A percentile compares a stretch with the other conserved stretches of the same genome.
These are phyloP conservation scores for Calephelis nemesis DNA, from an alignment of 1,140 invertebrate species.

Conservation along the genomic window DNA sequence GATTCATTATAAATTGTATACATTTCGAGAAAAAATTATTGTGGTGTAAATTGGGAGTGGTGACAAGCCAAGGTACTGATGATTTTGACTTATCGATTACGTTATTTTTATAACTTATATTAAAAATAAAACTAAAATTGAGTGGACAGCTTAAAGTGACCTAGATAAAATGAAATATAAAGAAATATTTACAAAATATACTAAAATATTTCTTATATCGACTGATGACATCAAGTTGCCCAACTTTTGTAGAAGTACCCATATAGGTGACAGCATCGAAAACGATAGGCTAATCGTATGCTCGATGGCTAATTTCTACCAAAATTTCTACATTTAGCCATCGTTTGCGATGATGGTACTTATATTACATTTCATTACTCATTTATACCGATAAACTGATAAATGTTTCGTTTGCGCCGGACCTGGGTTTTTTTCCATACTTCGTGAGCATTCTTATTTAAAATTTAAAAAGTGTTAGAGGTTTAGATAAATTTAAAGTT, in stretches of 20 bases:
- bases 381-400: too few species aligned
- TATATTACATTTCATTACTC: too few species aligned
- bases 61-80: conserved; percentile 24
- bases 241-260: conserved; percentile 22
- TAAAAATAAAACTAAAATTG: conserved; percentile 23
- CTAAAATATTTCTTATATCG: conserved; percentile 19
- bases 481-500: too few species aligned
- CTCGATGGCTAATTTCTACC: too few species aligned
- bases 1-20: conserved; percentile 21
- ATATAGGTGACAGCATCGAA: background rate
- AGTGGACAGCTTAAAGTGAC: conserved; percentile 2
- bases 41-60: conserved; percentile 21
- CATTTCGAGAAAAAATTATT: conserved; percentile 7
- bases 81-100: conserved; percentile 25
- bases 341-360: too few species aligned
- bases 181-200: conserved; percentile 15
- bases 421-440: too few species aligned
- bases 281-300: too few species aligned
- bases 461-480: too few species aligned
- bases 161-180: background rate
- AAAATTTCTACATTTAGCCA: too few species aligned
- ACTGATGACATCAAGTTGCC: conserved; percentile 25
- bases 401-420: too few species aligned
- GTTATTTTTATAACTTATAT: conserved; percentile 23
- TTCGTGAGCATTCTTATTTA: too few species aligned